A percentile compares a stretch with the other conserved stretches of the same genome.
Conservation (phyloP, 2,797 vertebrate genomes). For the Lindbergichthys nudifrons region DNA sequence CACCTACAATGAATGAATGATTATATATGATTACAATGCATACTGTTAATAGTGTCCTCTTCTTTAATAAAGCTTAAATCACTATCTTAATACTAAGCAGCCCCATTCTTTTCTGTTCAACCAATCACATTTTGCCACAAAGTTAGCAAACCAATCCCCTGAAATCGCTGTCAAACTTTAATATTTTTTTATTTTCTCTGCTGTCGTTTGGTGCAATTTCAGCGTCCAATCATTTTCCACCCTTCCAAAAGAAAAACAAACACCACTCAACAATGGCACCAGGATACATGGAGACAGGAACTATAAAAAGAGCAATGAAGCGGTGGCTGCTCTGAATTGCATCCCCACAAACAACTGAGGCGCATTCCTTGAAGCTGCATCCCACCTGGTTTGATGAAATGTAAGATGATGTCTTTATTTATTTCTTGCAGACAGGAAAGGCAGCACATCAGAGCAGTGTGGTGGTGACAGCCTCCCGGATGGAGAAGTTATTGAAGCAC, state of each 20-base stretch:
- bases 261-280: background rate
- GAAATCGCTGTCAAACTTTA: no score
- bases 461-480: constrained; percentile 53
- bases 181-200: background rate
- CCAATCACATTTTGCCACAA: background rate
- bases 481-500: constrained; percentile 42
- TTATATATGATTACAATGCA: background rate
- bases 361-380: constrained; percentile 7
- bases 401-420: constrained; percentile 16
- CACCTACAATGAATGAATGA: background rate
- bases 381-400: constrained; percentile 34
- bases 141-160: no score
- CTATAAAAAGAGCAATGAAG: background rate
- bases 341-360: constrained; percentile 8
- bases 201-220: background rate
- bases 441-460: constrained; percentile 36
- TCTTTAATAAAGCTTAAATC: background rate
- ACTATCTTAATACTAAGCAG: background rate
- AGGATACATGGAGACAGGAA: background rate
- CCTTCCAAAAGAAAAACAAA: background rate
- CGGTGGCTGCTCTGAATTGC: background rate
- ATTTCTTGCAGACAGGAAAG: constrained; percentile 23
- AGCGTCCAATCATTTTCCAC: background rate
- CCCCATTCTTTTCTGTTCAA: background rate
- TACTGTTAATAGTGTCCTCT: background rate